Evolutionary conservation across 1,140 invertebrate genomes (phyloP).

Genomic region (Drosophila insularis): DNA sequence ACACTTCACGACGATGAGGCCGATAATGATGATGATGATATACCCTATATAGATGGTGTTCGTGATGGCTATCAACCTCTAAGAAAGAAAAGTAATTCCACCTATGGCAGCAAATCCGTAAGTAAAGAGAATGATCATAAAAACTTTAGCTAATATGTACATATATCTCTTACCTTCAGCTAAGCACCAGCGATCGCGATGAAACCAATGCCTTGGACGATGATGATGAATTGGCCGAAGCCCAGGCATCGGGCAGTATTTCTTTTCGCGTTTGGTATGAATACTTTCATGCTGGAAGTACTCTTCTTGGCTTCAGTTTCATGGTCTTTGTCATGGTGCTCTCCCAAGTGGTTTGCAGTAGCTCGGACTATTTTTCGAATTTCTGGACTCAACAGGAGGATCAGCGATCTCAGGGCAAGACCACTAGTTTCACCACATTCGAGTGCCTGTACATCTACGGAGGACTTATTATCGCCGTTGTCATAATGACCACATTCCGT

Average conservation of each 20-base stretch:
- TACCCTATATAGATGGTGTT: conserved; percentile 79
- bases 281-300: conserved; percentile 88
- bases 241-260: conserved; percentile 84
- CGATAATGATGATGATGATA: conserved; percentile 82
- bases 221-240: conserved; percentile 83
- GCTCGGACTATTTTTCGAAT: conserved; percentile 91
- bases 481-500: conserved; percentile 84
- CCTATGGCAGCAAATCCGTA: conserved; percentile 68
- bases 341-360: conserved; percentile 87
- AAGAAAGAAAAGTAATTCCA: conserved; percentile 57
- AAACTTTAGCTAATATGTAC: not conserved
- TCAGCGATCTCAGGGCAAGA: conserved; percentile 60
- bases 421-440: conserved; percentile 65
- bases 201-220: conserved; percentile 60
- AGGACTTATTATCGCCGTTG: conserved; percentile 68
- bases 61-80: conserved; percentile 69
- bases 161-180: conserved; percentile 4
- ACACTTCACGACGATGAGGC: conserved; percentile 73
- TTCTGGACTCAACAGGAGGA: conserved; percentile 87
- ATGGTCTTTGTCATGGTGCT: conserved; percentile 86
- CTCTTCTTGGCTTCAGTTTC: conserved; percentile 84
- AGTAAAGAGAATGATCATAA: conserved; percentile 15
- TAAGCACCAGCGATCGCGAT: conserved; percentile 43
- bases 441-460: conserved; percentile 81
- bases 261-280: conserved; percentile 84